A percentile compares a stretch with the other conserved stretches of the same genome.
phyloP scores from a whole-genome alignment of 2,888 invertebrate genomes.

The Nematopogon swammerdamellus region DNA sequence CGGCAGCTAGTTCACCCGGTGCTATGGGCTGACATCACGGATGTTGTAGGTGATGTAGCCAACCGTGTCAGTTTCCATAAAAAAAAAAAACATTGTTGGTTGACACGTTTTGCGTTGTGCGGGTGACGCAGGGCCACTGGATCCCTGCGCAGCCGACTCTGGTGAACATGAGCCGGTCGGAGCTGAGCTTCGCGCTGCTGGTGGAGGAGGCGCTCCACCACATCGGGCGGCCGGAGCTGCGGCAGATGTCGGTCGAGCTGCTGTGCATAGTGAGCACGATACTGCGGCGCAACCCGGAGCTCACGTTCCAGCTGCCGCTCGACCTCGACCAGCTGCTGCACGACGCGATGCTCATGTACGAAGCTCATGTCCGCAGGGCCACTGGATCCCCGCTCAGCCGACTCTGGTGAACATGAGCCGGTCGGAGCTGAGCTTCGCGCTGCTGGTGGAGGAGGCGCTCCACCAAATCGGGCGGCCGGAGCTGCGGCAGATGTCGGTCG shows the following conservation, averaged over 20 bases:
- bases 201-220: constrained; percentile 82
- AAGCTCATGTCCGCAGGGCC: constrained; percentile 56
- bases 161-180: constrained; percentile 95
- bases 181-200: constrained; percentile 89
- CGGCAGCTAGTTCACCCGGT: no score
- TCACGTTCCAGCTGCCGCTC: constrained; percentile 77
- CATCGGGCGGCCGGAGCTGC: constrained; percentile 60
- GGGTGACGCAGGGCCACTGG: constrained; percentile 68
- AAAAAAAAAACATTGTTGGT: no score
- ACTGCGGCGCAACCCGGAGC: constrained; percentile 90
- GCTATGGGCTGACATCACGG: no score
- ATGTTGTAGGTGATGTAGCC: no score
- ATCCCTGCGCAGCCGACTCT: constrained; percentile 93
- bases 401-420: constrained; percentile 96
- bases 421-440: constrained; percentile 93
- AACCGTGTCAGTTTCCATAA: no score
- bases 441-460: constrained; percentile 84
- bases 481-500: constrained; percentile 67
- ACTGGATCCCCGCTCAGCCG: constrained; percentile 86
- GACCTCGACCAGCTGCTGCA: constrained; percentile 80
- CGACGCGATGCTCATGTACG: constrained; percentile 82
- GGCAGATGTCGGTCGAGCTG: constrained; percentile 71
- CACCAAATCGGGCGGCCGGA: constrained; percentile 62
- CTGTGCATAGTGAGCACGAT: constrained; percentile 91
- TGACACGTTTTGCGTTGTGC: no score